These are phyloP conservation scores for Bombus sylvicola DNA, from an alignment of 1,140 invertebrate species.

Conservation along the genomic window DNA sequence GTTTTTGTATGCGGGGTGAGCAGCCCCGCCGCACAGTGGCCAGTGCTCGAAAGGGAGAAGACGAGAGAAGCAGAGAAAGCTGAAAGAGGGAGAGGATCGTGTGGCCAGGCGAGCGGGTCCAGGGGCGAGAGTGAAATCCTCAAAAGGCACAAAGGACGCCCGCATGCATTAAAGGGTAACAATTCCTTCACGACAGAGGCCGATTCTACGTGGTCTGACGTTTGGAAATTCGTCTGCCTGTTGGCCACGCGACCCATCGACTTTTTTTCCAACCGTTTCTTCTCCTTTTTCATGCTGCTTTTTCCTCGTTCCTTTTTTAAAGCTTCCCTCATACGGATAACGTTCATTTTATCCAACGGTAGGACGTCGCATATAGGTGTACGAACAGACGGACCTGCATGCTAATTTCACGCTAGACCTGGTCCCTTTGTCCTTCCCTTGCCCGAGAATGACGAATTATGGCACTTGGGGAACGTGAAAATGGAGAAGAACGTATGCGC, in stretches of 20 bases:
- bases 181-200: constrained; percentile 69
- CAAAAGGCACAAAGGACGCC: constrained; percentile 79
- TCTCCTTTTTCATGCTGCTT: not conserved
- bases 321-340: constrained; percentile 67
- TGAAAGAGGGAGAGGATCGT: constrained; percentile 6
- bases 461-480: not conserved
- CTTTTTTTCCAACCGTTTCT: constrained; percentile 33
- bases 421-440: constrained; percentile 10
- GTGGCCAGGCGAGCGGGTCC: not conserved
- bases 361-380: constrained; percentile 37
- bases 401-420: constrained; percentile 58
- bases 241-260: constrained; percentile 71
- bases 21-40: constrained; percentile 45
- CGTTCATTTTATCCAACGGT: constrained; percentile 53
- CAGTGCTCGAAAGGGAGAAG: constrained; percentile 26
- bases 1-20: constrained; percentile 77
- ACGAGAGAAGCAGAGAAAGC: constrained; percentile 2
- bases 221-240: constrained; percentile 62
- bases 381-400: constrained; percentile 57
- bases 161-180: constrained; percentile 80
- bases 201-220: constrained; percentile 53
- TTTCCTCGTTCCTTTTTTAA: not conserved
- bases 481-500: not conserved
- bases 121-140: constrained; percentile 71
- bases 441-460: constrained; percentile 37